Evolutionary conservation across 2,888 invertebrate species (phyloP).

Genomic region (Leptinotarsa tumamoca): DNA sequence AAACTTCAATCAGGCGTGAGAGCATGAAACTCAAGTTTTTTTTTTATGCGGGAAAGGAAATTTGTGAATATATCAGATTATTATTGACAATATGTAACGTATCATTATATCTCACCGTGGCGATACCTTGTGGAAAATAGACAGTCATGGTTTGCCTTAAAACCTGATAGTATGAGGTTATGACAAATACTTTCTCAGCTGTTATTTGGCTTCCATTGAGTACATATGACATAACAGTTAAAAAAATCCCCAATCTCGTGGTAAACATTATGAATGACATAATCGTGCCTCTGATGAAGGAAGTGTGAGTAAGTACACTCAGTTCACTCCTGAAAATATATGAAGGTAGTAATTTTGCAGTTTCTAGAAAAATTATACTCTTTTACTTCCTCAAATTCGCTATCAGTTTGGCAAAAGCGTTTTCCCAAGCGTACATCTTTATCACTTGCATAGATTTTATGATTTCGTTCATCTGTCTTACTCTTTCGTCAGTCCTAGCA

Average conservation of each 20-base stretch:
- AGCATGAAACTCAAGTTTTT: too few species aligned
- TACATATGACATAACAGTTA: constrained; percentile 73
- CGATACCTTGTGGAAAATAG: constrained; percentile 73
- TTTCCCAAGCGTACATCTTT: constrained; percentile 96
- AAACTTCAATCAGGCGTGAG: too few species aligned
- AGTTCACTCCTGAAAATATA: constrained; percentile 67
- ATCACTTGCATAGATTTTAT: constrained; percentile 90
- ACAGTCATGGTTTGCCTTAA: constrained; percentile 73
- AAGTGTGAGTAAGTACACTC: constrained; percentile 70
- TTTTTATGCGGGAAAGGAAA: too few species aligned
- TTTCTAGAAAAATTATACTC: constrained; percentile 4
- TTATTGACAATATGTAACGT: not conserved
- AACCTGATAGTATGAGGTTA: constrained; percentile 74
- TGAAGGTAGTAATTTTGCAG: not conserved
- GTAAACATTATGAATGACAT: constrained; percentile 81
- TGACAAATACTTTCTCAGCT: constrained; percentile 68
- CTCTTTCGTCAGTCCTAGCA: constrained; percentile 82
- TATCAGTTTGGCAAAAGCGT: constrained; percentile 78
- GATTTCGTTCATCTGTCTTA: constrained; percentile 89
- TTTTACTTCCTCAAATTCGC: constrained; percentile 71
- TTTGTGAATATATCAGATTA: too few species aligned
- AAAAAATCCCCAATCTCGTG: constrained; percentile 77
- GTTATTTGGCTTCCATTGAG: constrained; percentile 66
- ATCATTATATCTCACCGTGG: constrained; percentile 60
- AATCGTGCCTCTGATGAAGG: constrained; percentile 75